Conservation (phyloP, 2,113 vertebrate species). For the Cynocephalus volans region DNA sequence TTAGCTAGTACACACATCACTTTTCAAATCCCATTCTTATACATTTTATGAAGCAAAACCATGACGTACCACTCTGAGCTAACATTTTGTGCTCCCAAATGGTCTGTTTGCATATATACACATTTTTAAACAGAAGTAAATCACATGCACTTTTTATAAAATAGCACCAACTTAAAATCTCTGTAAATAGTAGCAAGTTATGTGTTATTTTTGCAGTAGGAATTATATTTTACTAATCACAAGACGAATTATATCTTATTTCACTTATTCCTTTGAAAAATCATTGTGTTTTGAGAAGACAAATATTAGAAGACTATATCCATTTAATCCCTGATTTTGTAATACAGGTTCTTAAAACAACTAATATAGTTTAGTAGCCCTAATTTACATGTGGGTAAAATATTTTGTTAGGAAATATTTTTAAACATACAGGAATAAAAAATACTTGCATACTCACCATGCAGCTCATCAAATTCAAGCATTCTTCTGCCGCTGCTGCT, state of each 20-base stretch:
- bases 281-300: background rate
- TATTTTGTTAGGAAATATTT: background rate
- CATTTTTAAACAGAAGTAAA: background rate
- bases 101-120: background rate
- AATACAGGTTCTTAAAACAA: rapidly evolving
- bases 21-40: background rate
- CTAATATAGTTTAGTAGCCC: background rate
- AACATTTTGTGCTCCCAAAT: too few species aligned
- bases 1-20: rapidly evolving
- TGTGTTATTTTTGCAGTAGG: background rate
- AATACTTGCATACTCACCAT: rapidly evolving
- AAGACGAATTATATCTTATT: background rate
- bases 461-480: rapidly evolving
- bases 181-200: rapidly evolving
- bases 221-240: background rate
- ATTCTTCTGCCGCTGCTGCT: rapidly evolving
- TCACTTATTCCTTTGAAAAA: background rate
- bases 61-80: rapidly evolving
- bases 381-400: background rate
- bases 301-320: background rate
- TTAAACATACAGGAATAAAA: background rate
- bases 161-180: background rate
- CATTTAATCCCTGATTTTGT: background rate
- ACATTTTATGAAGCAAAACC: rapidly evolving
- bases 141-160: background rate